Percentiles rank a stretch among this genome's conserved stretches.
phyloP scores from a whole-genome alignment of 1,140 invertebrate genomes.

The Aphaenogaster ashmeadi region DNA sequence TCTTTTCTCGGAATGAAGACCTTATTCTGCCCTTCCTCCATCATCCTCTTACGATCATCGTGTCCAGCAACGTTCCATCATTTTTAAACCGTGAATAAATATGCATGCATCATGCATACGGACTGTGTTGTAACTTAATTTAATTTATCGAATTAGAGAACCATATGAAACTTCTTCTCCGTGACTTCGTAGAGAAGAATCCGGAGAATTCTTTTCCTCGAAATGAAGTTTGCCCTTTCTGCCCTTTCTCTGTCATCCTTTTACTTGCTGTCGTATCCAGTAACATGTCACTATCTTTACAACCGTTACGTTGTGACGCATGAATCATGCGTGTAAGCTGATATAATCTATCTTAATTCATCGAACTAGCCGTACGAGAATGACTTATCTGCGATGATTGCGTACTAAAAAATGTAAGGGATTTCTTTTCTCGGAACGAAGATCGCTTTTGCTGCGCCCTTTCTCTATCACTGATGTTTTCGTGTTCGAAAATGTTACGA shows the following conservation, averaged over 20 bases:
- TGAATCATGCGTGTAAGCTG: background rate
- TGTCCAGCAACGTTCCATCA: background rate
- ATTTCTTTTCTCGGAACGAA: constrained; percentile 21
- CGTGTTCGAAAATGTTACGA: background rate
- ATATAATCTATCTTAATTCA: background rate
- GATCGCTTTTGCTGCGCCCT: background rate
- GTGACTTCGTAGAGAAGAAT: constrained; percentile 2
- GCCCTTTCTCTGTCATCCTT: background rate
- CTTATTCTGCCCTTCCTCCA: background rate
- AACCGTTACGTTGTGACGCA: constrained; percentile 1
- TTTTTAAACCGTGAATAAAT: background rate
- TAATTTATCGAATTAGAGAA: background rate
- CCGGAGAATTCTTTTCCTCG: background rate
- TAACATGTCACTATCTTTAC: background rate
- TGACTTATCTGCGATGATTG: background rate
- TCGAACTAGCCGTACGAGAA: background rate
- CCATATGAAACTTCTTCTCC: background rate
- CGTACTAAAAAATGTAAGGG: background rate
- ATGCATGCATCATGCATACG: background rate
- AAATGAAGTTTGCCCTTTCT: constrained; percentile 4
- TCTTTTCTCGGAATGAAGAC: constrained; percentile 31
- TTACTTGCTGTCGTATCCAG: background rate
- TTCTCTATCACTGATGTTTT: background rate
- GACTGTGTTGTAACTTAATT: constrained; percentile 4
- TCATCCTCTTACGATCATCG: constrained; percentile 19